phyloP scores from a whole-genome alignment of 2,797 vertebrate species.

The Triplophysa bombifrons region DNA sequence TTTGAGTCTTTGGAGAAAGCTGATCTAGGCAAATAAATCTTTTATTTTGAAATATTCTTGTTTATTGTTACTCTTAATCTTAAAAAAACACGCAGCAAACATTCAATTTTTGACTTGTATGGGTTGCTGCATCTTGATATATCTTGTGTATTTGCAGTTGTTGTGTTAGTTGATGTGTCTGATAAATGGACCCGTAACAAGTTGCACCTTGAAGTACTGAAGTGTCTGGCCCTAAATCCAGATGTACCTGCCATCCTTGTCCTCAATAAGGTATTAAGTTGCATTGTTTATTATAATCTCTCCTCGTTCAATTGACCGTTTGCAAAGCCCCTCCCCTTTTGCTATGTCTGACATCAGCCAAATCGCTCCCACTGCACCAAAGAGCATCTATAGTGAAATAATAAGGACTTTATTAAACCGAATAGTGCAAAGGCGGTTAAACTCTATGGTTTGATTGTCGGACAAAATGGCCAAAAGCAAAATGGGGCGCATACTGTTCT shows the following conservation, averaged over 20 bases:
- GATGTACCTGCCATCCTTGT: conserved; percentile 86
- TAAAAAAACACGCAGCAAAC: background rate
- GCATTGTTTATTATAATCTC: background rate
- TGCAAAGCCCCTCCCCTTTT: too few relatives aligned
- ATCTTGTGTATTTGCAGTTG: conserved; percentile 72
- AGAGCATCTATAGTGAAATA: too few relatives aligned
- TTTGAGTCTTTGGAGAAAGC: conserved; percentile 85
- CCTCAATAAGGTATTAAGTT: conserved; percentile 88
- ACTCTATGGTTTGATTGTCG: too few relatives aligned
- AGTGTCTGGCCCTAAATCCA: conserved; percentile 79
- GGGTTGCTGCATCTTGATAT: background rate
- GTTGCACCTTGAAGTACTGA: conserved; percentile 84
- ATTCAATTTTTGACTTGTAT: background rate
- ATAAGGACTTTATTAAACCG: too few relatives aligned
- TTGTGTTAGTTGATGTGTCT: conserved; percentile 88
- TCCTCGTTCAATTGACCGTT: background rate
- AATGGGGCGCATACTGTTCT: too few relatives aligned
- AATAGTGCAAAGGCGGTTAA: too few relatives aligned
- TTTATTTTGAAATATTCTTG: background rate
- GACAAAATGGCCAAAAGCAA: too few relatives aligned
- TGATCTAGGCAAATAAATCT: conserved; percentile 79
- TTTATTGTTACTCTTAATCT: background rate
- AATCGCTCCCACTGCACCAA: too few relatives aligned
- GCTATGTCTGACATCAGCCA: too few relatives aligned
- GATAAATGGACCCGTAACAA: conserved; percentile 83